Base-by-base conservation (phyloP, 2,113 vertebrate genomes). In the Emydura subglobosa region DNA sequence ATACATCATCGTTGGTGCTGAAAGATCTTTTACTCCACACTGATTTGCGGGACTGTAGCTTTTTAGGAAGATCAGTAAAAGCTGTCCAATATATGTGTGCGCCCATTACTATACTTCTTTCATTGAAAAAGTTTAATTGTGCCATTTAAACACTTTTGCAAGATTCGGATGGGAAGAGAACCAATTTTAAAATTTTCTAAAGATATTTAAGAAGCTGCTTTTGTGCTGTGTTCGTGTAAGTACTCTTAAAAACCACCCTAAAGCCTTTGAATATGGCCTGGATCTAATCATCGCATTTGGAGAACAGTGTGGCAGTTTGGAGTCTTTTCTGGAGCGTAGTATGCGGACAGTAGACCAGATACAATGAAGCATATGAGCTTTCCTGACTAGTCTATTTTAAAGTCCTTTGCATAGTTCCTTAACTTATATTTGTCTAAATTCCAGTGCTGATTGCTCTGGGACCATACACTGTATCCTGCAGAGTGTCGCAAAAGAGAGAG, bases 391-490 rank as follows among this genome's bases (percentile, higher is more conserved):
- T 11, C 74, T 90, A 50, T 87, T 96, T 88, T 96, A 78, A 90
- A 97, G 80, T 94, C 78, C 61, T 94, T 93, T 95, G 78, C 55
- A 10, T 68, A 74, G 51, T 74, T 91, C n/a, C 3, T 86, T 44
- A 84, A 44, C 21, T 39, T 81, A 61, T 79, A 19, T 87, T 90
- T 93, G 90, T 14, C 59, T 90, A 55, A 90, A 94, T 51, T 61
- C 51, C 53, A 59, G 0, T 31, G 1, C 51, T 42, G 55, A 82
- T 19, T 57, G 50, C 74, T 84, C 74, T 88, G 89, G 65, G 65
- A 72, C 61, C 4, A 4, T 68, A 31, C 34, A 72, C 21, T 72
- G n/a, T 72, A 39, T 21, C n/a, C n/a, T 72, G 19, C 19, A 39
- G 19, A 39, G n/a, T 39, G n/a, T n/a, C 9, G 39, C 65, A 72